phyloP scores from a whole-genome alignment of 92 coral and sea anemone species.

The Montipora capitata region DNA sequence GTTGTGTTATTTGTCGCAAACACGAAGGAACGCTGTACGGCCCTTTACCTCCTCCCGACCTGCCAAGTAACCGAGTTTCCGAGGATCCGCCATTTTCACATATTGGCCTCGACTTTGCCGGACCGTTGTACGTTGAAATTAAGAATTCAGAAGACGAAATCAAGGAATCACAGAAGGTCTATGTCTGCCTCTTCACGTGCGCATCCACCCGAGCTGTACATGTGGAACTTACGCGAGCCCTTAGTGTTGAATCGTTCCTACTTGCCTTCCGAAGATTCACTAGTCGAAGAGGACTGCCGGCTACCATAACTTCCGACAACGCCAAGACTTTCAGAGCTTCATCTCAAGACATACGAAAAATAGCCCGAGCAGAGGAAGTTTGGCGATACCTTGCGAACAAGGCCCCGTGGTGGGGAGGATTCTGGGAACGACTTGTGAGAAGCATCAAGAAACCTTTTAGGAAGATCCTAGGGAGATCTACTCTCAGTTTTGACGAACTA shows the following conservation, averaged over 20 bases:
- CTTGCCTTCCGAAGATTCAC: conserved; percentile 67
- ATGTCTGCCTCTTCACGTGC: conserved; percentile 66
- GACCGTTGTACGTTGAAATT: conserved; percentile 42
- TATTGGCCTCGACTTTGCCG: conserved; percentile 72
- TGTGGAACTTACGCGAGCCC: conserved; percentile 53
- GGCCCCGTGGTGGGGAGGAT: conserved; percentile 89
- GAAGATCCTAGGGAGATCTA: conserved; percentile 69
- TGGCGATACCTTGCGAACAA: conserved; percentile 58
- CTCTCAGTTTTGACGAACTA: conserved; percentile 55
- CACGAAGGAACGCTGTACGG: conserved; percentile 18
- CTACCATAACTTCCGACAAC: conserved; percentile 74
- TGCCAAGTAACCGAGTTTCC: conserved; percentile 34
- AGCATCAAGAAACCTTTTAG: conserved; percentile 65
- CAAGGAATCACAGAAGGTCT: conserved; percentile 55
- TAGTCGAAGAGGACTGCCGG: conserved; percentile 77
- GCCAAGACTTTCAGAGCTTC: conserved; percentile 77
- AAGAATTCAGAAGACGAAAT: conserved; percentile 6
- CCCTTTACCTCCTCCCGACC: conserved; percentile 9
- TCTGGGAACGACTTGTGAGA: conserved; percentile 76
- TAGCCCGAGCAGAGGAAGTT: conserved; percentile 66
- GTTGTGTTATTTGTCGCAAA: conserved; percentile 26
- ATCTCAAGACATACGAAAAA: conserved; percentile 49
- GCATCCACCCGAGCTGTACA: conserved; percentile 69
- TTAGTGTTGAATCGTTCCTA: conserved; percentile 56
- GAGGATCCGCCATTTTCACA: conserved; percentile 74